phyloP scores from a whole-genome alignment of 2,888 invertebrate species.

The Lissonota sp. region DNA sequence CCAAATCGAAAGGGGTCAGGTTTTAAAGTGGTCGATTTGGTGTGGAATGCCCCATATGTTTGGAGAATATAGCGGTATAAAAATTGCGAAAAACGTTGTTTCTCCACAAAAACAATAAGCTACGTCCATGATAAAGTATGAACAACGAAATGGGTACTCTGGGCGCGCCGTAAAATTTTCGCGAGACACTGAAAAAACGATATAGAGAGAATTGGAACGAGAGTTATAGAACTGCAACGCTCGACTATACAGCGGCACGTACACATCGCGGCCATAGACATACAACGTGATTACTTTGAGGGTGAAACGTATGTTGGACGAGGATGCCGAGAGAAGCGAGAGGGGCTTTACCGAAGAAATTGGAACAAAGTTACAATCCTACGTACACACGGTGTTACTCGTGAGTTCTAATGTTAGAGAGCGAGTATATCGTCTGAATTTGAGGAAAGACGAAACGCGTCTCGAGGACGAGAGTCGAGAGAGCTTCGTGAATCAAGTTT shows the following conservation, averaged over 20 bases:
- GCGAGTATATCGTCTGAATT: slow-evolving; percentile 4
- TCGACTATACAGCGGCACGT: slow-evolving; percentile 50
- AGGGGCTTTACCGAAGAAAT: neutral
- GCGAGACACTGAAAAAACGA: slow-evolving; percentile 8
- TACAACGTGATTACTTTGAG: slow-evolving; percentile 18
- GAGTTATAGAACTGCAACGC: slow-evolving; percentile 51
- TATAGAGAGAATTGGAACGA: neutral
- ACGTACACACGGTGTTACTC: neutral
- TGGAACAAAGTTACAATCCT: slow-evolving; percentile 13
- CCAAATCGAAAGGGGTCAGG: no score
- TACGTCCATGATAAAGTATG: no score
- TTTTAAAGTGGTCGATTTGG: no score
- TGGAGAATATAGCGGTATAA: no score
- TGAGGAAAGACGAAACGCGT: neutral
- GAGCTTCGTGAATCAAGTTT: neutral
- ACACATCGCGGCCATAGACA: neutral
- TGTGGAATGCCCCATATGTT: no score
- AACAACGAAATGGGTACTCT: no score
- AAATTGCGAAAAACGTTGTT: no score
- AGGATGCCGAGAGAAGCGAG: neutral
- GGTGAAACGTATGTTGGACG: slow-evolving; percentile 12
- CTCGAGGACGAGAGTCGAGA: neutral
- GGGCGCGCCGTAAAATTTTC: slow-evolving; percentile 17
- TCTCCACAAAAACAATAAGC: no score
- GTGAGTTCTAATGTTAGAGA: slow-evolving; percentile 21